Evolutionary conservation across 2,797 vertebrate species (phyloP), one percentile per base, ranked within the genome.

Genomic region (Pygocentrus nattereri): DNA sequence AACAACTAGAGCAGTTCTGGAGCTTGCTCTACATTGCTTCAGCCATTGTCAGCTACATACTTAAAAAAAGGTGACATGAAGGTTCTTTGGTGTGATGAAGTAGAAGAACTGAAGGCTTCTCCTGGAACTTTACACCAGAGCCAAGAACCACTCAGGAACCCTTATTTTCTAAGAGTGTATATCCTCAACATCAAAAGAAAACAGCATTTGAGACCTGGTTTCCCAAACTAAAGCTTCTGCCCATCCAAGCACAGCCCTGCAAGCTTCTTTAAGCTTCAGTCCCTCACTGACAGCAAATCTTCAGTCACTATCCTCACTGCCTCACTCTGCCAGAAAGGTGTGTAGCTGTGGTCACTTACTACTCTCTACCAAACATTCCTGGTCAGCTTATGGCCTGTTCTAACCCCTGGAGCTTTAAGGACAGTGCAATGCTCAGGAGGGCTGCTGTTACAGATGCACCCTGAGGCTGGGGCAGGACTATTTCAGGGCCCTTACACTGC

Each of bases 401-500:
- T 73, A 59, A 38, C 34, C 10, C 8, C 16, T 64, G 70, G 11
- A n/a, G 23, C 58, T 65, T 72, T 54, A 72, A 50, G 27, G 19
- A 31, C 27, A 72, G 69, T 78, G 69, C 71, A 41, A 5, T 49
- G 47, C 16, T 74, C 69, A 50, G 27, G 4, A 61, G 49, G 38
- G 67, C 56, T 44, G 54, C 13, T 47, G 59, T 72, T 58, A 54
- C 15, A 82, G 41, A 56, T 68, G 11, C 23, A 65, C 58, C 50
- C 67, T 49, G 16, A 67, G 54, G 50, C 76, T 68, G 41, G 34
- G 34, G 19, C 61, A 73, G 59, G 23, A 38, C 58, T 38, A 68
- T 58, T 74, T 68, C 54, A 34, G 44, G 41, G 56, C 30, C 44
- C 59, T 79, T 62, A 38, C 44, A 75, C 21, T 71, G 34, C 73